These are phyloP conservation scores for Frieseomelitta varia DNA, from an alignment of 1,140 invertebrate species.

Conservation along the genomic window DNA sequence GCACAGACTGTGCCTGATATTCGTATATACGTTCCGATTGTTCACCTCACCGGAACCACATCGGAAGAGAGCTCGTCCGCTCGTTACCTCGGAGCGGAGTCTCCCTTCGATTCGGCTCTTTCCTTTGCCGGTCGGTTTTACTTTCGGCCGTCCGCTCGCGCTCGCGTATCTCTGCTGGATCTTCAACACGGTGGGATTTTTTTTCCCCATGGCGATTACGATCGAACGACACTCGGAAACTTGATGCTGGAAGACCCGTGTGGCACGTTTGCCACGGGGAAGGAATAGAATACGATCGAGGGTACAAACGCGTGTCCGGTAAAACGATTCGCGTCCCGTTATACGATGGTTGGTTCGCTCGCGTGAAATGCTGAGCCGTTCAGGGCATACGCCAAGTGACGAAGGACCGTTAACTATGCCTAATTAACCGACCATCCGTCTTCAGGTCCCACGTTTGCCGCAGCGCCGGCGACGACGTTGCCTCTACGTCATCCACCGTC, in stretches of 20 bases:
- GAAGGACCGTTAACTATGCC: constrained; percentile 55
- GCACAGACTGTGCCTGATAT: constrained; percentile 65
- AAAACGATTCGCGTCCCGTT: constrained; percentile 54
- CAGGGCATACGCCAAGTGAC: constrained; percentile 42
- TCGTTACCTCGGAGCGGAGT: constrained; percentile 64
- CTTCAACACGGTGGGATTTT: too few relatives aligned
- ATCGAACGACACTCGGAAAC: neutral
- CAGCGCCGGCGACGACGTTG: too few relatives aligned
- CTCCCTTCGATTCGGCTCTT: constrained; percentile 40
- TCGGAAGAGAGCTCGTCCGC: constrained; percentile 78
- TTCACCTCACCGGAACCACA: constrained; percentile 78
- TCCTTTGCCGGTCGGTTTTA: constrained; percentile 17
- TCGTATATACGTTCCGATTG: constrained; percentile 77
- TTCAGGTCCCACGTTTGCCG: neutral
- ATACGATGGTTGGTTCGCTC: constrained; percentile 47
- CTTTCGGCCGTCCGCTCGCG: constrained; percentile 2
- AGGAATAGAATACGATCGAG: constrained; percentile 27
- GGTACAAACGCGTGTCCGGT: constrained; percentile 45
- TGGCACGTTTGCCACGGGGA: neutral
- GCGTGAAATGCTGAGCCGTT: constrained; percentile 48
- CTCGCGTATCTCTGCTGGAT: neutral
- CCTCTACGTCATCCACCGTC: too few relatives aligned
- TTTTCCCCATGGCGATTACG: neutral
- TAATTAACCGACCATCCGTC: constrained; percentile 50
- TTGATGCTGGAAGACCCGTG: neutral